These are phyloP conservation scores for Aphaenogaster floridana DNA, from an alignment of 1,140 invertebrate species.

Conservation along the genomic window DNA sequence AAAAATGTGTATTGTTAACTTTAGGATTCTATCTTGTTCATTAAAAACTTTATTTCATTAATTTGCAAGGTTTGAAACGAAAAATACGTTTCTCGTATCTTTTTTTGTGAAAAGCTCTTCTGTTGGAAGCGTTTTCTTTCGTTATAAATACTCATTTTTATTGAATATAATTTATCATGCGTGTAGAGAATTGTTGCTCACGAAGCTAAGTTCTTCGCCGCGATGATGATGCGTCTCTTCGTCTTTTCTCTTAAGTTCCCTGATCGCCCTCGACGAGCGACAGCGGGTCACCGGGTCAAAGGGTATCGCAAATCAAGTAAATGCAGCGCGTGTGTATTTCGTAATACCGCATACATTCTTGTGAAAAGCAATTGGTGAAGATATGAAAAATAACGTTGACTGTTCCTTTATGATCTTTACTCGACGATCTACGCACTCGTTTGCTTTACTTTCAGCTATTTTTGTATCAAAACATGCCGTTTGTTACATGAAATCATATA, in stretches of 20 bases:
- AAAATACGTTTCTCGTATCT: background rate
- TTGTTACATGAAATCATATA: slow-evolving; percentile 29
- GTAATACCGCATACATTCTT: slow-evolving; percentile 46
- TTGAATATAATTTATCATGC: background rate
- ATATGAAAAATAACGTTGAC: slow-evolving; percentile 52
- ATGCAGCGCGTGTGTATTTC: slow-evolving; percentile 64
- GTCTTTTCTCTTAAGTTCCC: slow-evolving; percentile 42
- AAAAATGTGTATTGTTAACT: background rate
- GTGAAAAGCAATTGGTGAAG: slow-evolving; percentile 27
- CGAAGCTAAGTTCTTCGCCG: background rate
- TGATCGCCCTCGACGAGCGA: slow-evolving; percentile 31
- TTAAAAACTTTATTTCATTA: background rate
- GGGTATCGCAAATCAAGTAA: slow-evolving; percentile 69
- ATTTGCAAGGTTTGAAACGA: background rate
- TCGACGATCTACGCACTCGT: background rate
- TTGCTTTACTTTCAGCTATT: slow-evolving; percentile 37
- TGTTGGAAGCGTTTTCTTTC: background rate
- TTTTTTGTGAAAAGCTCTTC: background rate
- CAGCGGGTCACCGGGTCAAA: slow-evolving; percentile 61
- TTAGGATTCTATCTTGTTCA: background rate
- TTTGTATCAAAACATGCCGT: slow-evolving; percentile 2
- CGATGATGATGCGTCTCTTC: background rate
- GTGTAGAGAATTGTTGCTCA: background rate
- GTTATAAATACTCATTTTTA: background rate
- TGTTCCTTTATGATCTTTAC: slow-evolving; percentile 47